Conservation (phyloP, 1,140 invertebrate species). For the Papilio polyxenes region DNA sequence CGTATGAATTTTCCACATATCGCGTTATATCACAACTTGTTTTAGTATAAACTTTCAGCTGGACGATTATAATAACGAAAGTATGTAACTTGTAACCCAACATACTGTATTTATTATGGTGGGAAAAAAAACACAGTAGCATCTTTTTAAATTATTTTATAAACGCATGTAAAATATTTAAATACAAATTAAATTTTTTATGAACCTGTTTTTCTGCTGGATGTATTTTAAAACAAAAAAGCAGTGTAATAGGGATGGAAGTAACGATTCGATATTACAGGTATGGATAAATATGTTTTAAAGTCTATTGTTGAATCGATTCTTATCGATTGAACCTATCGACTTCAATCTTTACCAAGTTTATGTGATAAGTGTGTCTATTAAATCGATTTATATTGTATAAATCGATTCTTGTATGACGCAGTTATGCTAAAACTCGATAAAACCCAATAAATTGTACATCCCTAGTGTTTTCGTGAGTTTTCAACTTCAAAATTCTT, state of each 20-base stretch:
- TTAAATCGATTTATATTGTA: background rate
- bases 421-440: background rate
- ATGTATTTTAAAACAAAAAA: background rate
- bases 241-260: background rate
- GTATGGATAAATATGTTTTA: background rate
- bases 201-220: background rate
- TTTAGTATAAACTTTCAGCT: conserved; percentile 52
- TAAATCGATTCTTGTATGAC: background rate
- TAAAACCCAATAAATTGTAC: background rate
- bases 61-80: background rate
- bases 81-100: too few relatives aligned
- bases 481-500: background rate
- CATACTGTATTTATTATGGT: background rate
- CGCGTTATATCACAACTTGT: conserved; percentile 78
- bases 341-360: background rate
- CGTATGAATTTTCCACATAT: conserved; percentile 74
- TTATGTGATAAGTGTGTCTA: background rate
- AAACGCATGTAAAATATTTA: background rate
- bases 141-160: background rate
- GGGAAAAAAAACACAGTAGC: background rate
- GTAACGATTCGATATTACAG: background rate
- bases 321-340: background rate
- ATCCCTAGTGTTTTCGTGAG: background rate
- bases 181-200: background rate
- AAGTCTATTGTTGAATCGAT: background rate